Percentiles rank a stretch among this genome's conserved stretches.
phyloP scores from a whole-genome alignment of 2,797 vertebrate genomes.

The Chaetophractus vellerosus region DNA sequence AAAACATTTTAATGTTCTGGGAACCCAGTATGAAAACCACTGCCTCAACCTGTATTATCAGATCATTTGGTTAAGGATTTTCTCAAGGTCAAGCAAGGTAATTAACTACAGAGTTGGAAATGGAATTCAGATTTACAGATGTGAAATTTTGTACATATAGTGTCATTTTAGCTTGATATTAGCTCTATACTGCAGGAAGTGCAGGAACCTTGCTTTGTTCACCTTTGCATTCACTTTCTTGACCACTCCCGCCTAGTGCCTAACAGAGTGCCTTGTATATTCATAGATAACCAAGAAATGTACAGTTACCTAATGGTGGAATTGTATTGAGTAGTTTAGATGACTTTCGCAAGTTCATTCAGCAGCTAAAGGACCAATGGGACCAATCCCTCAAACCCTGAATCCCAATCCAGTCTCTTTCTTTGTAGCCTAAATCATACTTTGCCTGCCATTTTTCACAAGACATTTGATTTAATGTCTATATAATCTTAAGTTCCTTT shows the following conservation, averaged over 20 bases:
- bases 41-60: background rate
- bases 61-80: background rate
- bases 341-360: constrained; percentile 35
- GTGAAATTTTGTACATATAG: background rate
- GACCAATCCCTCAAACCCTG: background rate
- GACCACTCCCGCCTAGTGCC: background rate
- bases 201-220: background rate
- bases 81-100: background rate
- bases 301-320: background rate
- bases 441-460: background rate
- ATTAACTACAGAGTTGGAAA: background rate
- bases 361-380: background rate
- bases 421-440: background rate
- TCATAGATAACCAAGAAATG: background rate
- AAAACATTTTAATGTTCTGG: background rate
- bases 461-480: constrained; percentile 35
- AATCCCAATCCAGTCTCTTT: background rate
- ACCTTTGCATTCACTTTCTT: background rate
- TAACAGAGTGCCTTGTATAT: background rate
- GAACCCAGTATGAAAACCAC: background rate
- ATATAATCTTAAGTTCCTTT: background rate
- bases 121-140: background rate
- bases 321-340: background rate
- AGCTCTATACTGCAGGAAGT: background rate
- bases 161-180: background rate